Conservation (phyloP, 2,797 vertebrate species). For the Discoglossus pictus region DNA sequence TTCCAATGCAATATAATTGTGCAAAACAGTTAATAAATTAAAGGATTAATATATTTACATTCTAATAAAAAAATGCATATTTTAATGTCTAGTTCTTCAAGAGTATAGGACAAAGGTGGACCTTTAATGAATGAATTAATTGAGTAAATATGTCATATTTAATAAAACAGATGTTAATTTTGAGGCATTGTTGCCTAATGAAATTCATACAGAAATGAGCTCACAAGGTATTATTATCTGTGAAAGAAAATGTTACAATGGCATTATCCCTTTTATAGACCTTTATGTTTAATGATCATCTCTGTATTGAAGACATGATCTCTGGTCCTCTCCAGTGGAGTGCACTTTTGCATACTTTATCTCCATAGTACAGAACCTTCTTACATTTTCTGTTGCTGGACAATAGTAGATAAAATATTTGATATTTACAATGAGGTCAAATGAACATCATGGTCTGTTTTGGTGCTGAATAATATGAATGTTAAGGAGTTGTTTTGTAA, state of each 20-base stretch:
- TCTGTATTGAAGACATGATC: slow-evolving; percentile 12
- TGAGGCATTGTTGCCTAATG: slow-evolving; percentile 6
- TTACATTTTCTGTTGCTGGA: slow-evolving; percentile 15
- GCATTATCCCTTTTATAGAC: slow-evolving; percentile 1
- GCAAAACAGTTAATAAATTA: too few relatives aligned
- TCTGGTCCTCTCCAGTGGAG: slow-evolving; percentile 5
- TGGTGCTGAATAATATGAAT: slow-evolving; percentile 16
- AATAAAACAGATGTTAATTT: not conserved
- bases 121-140: too few relatives aligned
- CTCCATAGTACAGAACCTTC: slow-evolving; percentile 10
- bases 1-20: too few relatives aligned
- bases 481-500: not conserved
- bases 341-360: slow-evolving; percentile 18
- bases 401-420: slow-evolving; percentile 22
- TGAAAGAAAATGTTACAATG: slow-evolving; percentile 6
- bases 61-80: too few relatives aligned
- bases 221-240: not conserved
- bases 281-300: slow-evolving; percentile 15
- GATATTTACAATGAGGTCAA: slow-evolving; percentile 18
- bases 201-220: not conserved
- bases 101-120: too few relatives aligned
- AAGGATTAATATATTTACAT: too few relatives aligned
- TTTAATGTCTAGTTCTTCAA: too few relatives aligned
- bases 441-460: slow-evolving; percentile 5
- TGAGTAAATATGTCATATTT: not conserved